Base-by-base conservation (phyloP, 2,888 invertebrate genomes). In the Trachelus iudaicus region DNA sequence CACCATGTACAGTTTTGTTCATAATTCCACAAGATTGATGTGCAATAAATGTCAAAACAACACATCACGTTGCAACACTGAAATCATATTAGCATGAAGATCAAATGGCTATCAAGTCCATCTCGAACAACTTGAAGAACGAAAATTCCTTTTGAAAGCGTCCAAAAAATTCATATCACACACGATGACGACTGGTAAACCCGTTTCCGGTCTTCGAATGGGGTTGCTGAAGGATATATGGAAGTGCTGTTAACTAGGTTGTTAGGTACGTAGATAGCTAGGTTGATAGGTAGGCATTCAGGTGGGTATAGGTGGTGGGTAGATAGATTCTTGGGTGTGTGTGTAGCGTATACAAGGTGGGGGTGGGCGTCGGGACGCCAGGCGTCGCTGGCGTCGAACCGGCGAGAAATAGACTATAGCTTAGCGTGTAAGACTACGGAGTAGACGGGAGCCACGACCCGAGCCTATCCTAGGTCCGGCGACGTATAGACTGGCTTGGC, bases 331-430 rank as follows among this genome's bases (percentile, higher is more conserved):
- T 56, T 56, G 56, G 56, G 56, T 56, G 56, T 56, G 23, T 9
- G 23, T 56, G 9, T 40, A 56, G 23, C 23, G 6, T 23, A 56
- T 56, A 56, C 15, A 56, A 33, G 71, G 15, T 31, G 71, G 71
- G 34, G 13, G 71, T 37, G 23, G 82, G 85, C 85, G 83, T 83
- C 83, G 83, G 79, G 82, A 85, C 83, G 84, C 83, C 80, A 83
- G 85, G 79, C 85, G 86, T 85, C 85, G 83, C 86, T 84, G 80
- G 77, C 82, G 84, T 83, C 84, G 83, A 80, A 78, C 85, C 83
- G 84, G 83, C 82, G 83, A 82, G 81, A 34, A 71, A 34, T 34
- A 34, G 71, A 71, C 71, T 71, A 71, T 71, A 71, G 71, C 71
- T 31, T 34, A 71, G 12, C 71, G 71, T 71, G 71, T 13, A 34